Conservation (phyloP, 2,797 vertebrate genomes). For the Clarias fuscus region DNA sequence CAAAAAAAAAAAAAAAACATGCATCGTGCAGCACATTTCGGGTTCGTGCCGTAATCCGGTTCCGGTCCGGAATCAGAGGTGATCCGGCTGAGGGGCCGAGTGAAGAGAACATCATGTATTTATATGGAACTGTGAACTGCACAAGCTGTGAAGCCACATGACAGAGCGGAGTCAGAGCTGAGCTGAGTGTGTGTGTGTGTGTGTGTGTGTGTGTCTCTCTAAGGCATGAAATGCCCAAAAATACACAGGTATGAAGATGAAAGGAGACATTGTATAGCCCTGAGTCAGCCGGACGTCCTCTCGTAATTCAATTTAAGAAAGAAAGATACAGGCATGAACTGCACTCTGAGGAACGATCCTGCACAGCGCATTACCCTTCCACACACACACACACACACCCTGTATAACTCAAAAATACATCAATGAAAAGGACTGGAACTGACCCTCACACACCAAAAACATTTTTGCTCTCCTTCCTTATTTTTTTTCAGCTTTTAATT, state of each 20-base stretch:
- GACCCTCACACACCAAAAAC: background rate
- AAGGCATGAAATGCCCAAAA: background rate
- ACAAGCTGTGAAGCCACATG: conserved; percentile 26
- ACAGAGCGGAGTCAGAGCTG: background rate
- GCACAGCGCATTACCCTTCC: no score
- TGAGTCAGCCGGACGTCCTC: background rate
- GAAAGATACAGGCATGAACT: no score
- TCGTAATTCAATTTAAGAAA: background rate
- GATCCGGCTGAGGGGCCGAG: background rate
- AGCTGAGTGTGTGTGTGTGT: background rate
- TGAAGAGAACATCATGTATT: conserved; percentile 2
- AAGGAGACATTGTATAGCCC: background rate
- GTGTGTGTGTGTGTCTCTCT: background rate
- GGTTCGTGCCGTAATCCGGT: background rate
- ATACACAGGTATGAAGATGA: conserved; percentile 22
- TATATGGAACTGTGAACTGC: conserved; percentile 6
- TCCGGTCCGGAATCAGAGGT: background rate
- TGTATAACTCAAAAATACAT: background rate
- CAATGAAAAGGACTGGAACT: background rate
- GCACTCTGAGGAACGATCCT: no score
- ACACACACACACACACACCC: no score
- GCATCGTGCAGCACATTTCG: background rate
- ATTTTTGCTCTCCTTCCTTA: background rate
- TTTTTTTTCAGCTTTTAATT: background rate
- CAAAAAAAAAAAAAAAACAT: no score